Evolutionary conservation across 2,888 invertebrate species (phyloP), one percentile per base, ranked within the genome.

Genomic region (Barypeithes pellucidus): DNA sequence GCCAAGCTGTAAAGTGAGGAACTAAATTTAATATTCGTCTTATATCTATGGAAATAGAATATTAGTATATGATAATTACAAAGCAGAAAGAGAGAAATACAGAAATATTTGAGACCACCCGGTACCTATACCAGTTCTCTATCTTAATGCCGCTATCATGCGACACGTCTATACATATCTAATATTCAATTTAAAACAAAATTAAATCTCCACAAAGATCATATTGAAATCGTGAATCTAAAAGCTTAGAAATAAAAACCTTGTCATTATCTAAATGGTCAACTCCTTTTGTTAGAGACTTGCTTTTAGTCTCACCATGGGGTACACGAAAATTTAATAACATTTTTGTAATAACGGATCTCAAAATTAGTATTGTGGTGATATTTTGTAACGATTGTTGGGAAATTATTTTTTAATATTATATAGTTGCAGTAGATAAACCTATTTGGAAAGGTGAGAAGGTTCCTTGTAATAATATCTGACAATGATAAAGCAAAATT

Each of bases 161-260:
- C 54, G 54, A 57, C 33, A 57, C 33, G 54, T 57, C 33, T 33
- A 57, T 18, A 57, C 36, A 33, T 57, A 33, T 57, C 33, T 33
- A 57, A 33, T 57, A 67, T 59, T 45, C 59, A 67, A 67, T 67
- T 67, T 67, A 43, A 67, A 67, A 67, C 18, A 57, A 57, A 67
- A 67, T 67, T 67, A 67, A 67, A 59, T 57, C 57, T 52, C 41
- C 57, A 67, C 59, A 57, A 67, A 67, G 59, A 39, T 36, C 41
- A 67, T 67, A 67, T 67, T 67, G 60, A 67, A 67, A 60, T 67
- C 60, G 24, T 60, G 67, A 59, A 45, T 60, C 60, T 67, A 47
- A 67, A 67, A 67, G 67, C 59, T 67, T 67, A 59, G 60, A 67
- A 60, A 59, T 67, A 67, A 67, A 67, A 61, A 59, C 59, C 67